Evolutionary conservation across 1,140 invertebrate species (phyloP).

Genomic region (Temnothorax longispinosus): DNA sequence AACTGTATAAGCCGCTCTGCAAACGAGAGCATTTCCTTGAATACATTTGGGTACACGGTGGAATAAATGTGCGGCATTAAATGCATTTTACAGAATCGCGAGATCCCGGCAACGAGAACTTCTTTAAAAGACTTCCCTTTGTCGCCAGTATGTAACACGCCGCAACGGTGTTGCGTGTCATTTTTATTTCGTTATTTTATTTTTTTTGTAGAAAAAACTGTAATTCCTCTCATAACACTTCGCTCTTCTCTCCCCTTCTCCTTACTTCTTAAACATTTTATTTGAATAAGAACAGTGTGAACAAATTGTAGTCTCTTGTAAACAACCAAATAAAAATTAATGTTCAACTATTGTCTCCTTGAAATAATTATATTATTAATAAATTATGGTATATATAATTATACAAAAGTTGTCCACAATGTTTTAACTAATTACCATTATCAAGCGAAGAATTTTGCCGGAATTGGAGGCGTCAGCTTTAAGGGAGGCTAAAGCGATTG

Average conservation of each 20-base stretch:
- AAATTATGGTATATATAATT: not conserved
- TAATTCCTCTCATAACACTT: constrained; percentile 3
- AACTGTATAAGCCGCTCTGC: constrained; percentile 4
- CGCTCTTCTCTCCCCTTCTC: not conserved
- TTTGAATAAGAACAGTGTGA: not conserved
- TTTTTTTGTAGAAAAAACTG: not conserved
- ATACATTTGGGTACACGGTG: constrained; percentile 9
- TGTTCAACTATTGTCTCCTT: not conserved
- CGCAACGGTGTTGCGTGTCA: constrained; percentile 18
- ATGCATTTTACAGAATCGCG: constrained; percentile 21
- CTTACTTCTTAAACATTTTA: not conserved
- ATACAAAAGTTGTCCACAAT: not conserved
- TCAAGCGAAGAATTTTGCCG: not conserved
- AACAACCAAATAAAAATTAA: not conserved
- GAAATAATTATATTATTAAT: constrained; percentile 2
- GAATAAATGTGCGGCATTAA: constrained; percentile 37
- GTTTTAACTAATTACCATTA: constrained; percentile 12
- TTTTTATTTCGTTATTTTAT: constrained; percentile 25
- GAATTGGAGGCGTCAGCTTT: constrained; percentile 43
- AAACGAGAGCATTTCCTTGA: constrained; percentile 17
- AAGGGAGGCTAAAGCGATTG: constrained; percentile 38
- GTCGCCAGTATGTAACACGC: constrained; percentile 10
- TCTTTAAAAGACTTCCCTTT: constrained; percentile 35
- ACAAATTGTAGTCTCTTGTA: not conserved
- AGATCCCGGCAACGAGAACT: constrained; percentile 13